Evolutionary conservation across 2,888 invertebrate species (phyloP).

Genomic region (Bibio marci): DNA sequence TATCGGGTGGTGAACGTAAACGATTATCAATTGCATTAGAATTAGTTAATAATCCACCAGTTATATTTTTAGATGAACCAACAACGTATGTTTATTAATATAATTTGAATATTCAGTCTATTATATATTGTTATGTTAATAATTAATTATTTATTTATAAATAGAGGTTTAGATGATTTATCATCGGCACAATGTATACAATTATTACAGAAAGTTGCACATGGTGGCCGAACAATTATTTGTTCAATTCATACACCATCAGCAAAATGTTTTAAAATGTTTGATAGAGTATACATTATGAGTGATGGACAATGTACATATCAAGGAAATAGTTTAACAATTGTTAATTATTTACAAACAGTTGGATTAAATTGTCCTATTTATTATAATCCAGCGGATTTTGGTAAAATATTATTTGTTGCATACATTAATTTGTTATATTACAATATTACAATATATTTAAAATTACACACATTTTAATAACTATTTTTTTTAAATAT

Average conservation of each 20-base stretch:
- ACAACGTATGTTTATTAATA: conserved; percentile 55
- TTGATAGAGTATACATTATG: conserved; percentile 81
- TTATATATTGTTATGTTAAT: conserved; percentile 1
- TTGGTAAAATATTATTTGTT: conserved; percentile 44
- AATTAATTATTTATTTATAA: conserved; percentile 11
- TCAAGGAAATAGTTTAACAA: conserved; percentile 58
- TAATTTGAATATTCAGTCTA: neutral
- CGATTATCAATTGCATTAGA: conserved; percentile 86
- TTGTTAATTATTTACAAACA: conserved; percentile 65
- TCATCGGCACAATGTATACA: conserved; percentile 79
- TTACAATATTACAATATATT: neutral
- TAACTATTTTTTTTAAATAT: conserved; percentile 13
- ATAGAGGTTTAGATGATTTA: conserved; percentile 77
- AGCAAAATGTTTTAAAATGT: conserved; percentile 76
- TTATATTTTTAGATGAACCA: conserved; percentile 89
- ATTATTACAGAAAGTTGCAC: conserved; percentile 66
- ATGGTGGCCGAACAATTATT: conserved; percentile 76
- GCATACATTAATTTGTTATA: neutral
- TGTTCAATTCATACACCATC: conserved; percentile 96
- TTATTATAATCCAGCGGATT: conserved; percentile 93
- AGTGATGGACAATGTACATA: conserved; percentile 81
- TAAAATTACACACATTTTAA: neutral
- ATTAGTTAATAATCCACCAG: conserved; percentile 80
- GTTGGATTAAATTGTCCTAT: conserved; percentile 71
- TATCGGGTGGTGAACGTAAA: conserved; percentile 89